Percentiles rank a stretch among this genome's conserved stretches.
phyloP scores from a whole-genome alignment of 1,140 invertebrate species.

The Macrobrachium nipponense region DNA sequence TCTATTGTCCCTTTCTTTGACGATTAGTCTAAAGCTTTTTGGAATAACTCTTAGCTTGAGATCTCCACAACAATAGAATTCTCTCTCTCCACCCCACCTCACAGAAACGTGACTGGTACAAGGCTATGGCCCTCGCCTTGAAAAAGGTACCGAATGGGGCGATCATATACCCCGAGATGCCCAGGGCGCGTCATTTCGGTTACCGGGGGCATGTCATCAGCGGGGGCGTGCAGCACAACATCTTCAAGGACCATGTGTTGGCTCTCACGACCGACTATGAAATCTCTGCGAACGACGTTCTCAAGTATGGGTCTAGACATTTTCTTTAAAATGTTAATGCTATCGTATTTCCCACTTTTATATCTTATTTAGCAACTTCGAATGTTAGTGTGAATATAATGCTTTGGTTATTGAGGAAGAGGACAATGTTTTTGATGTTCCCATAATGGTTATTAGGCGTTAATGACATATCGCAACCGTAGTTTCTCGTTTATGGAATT shows the following conservation, averaged over 20 bases:
- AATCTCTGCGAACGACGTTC: not conserved
- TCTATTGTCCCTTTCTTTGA: not conserved
- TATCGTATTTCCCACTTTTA: not conserved
- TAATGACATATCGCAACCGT: too few relatives aligned
- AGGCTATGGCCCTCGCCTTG: not conserved
- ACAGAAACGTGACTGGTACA: constrained; percentile 41
- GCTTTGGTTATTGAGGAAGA: too few relatives aligned
- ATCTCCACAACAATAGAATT: too few relatives aligned
- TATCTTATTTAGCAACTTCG: not conserved
- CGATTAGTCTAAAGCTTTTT: not conserved
- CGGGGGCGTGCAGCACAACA: constrained; percentile 41
- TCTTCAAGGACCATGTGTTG: constrained; percentile 47
- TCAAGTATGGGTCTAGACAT: constrained; percentile 4
- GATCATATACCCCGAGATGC: constrained; percentile 44
- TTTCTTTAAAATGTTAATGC: too few relatives aligned
- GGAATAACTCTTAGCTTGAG: not conserved
- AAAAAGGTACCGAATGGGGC: not conserved
- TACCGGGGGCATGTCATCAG: constrained; percentile 27
- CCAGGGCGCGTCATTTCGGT: constrained; percentile 23
- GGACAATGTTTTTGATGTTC: too few relatives aligned
- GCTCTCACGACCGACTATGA: constrained; percentile 45
- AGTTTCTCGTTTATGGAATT: too few relatives aligned
- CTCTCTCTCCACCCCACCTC: too few relatives aligned
- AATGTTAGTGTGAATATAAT: not conserved
- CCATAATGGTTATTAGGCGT: too few relatives aligned